Evolutionary conservation across 2,113 vertebrate genomes (phyloP), one percentile per base, ranked within the genome.

Genomic region (Myotis lucifugus): DNA sequence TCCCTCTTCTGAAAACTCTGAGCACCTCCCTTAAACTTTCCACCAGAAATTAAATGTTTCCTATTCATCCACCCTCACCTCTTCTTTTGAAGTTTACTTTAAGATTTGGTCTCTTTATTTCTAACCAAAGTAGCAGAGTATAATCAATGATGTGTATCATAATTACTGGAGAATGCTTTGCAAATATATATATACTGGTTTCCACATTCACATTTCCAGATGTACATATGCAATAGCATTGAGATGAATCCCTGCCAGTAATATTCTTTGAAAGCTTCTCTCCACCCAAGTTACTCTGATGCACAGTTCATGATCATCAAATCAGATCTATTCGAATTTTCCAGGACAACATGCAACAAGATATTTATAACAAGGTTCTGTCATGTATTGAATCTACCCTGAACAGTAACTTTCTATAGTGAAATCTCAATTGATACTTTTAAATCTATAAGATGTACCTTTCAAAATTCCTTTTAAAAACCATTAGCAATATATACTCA

Each of bases 91-190:
- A 93, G 29, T 29, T 96, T 88, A 10, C 86, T 69, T 90, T 29
- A 89, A 52, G 21, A 90, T 72, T 78, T 92, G 6, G 17, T 86
- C 27, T 87, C 50, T 66, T 56, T 89, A 86, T 97, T 85, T 95
- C 81, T 86, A 89, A 70, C 15, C 72, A 61, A 83, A 82, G n/a
- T 56, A 78, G 50, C 19, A 66, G 34, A 78, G 50, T 32, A 56
- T 34, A 81, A 66, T 83, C 69, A 86, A 4, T 84, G 4, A 72
- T 78, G 9, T 37, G 1, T 56, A 66, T 79, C 83, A 91, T 59
- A 82, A 73, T 89, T 86, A 76, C 70, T 79, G 15, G 50, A 93
- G 50, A 93, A 91, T 52, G 18, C 4, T 59, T 42, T 76, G 8
- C 29, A 82, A 88, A 74, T 25, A 64, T 64, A 66, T 34, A 56